These are phyloP conservation scores for Bettongia penicillata DNA, from an alignment of 2,113 vertebrate genomes.

Conservation along the genomic window DNA sequence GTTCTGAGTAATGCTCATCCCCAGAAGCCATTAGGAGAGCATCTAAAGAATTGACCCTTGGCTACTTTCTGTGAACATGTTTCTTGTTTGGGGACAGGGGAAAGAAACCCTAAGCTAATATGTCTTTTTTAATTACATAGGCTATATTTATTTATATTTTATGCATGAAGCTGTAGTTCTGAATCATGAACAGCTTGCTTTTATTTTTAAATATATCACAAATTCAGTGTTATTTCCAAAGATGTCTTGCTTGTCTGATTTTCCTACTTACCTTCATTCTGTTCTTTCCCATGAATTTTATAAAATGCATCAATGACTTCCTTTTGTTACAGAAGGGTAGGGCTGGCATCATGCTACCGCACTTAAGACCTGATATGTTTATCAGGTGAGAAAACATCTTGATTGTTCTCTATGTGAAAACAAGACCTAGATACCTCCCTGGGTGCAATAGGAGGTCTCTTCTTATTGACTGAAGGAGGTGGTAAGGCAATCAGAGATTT, in stretches of 20 bases:
- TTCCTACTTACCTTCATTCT: not conserved
- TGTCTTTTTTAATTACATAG: not conserved
- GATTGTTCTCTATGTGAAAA: not conserved
- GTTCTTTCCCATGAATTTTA: not conserved
- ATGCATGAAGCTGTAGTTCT: not conserved
- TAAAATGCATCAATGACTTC: not conserved
- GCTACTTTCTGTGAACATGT: not conserved
- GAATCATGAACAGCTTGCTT: not conserved
- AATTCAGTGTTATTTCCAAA: not conserved
- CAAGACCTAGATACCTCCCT: not conserved
- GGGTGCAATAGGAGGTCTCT: not conserved
- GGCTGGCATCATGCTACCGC: not conserved
- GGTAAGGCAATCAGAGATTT: not conserved
- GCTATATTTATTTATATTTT: not conserved
- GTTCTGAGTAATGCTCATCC: not conserved
- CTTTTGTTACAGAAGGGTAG: not conserved
- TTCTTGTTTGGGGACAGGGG: not conserved
- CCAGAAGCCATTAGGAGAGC: not conserved
- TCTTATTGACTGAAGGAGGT: not conserved
- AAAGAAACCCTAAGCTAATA: not conserved
- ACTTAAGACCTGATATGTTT: not conserved
- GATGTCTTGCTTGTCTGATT: not conserved
- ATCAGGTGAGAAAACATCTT: not conserved
- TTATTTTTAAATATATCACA: not conserved
- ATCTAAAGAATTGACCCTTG: not conserved